Evolutionary conservation across 2,797 vertebrate genomes (phyloP), one percentile per base, ranked within the genome.

Genomic region (Muraenolepis orangiensis): DNA sequence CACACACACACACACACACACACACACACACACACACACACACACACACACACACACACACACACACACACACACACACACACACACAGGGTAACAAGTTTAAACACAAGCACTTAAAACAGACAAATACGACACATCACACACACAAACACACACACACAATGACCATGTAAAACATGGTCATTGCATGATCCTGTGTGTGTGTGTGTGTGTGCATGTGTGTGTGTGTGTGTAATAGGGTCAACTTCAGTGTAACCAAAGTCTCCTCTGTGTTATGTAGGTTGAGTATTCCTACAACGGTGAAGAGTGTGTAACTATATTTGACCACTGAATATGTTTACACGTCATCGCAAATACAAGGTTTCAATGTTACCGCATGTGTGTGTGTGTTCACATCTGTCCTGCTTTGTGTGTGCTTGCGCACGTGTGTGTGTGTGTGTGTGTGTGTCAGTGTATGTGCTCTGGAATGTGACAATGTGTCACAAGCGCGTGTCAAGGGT

Each of bases 401-500:
- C 42, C 42, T 16, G 42, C 42, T 51, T 26, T 72, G 23, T 30
- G 67, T 74, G 70, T 46, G 79, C 77, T 82, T 77, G 74, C 23
- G 66, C 73, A 46, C 66, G 73, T 32, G 20, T 72, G 74, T 76
- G 75, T 79, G 64, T 81, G 71, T 85, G 67, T 74, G 29, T 72
- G 51, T 42, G 61, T 42, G 72, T 31, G 68, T 82, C 81, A 77
- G 80, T 82, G 78, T 82, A 73, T 76, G 75, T 83, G 26, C 36
- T 31, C 29, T 70, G 26, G 68, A 34, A 72, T 71, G 40, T 86
- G 84, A n/a, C n/a, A n/a, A n/a, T 87, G 82, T 85, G 79, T 80
- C 80, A 66, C 76, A 76, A 85, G 80, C 78, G 78, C 87, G 88
- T 78, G 81, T 87, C 80, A 85, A 71, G 74, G 76, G 46, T 51